phyloP scores from a whole-genome alignment of 2,888 invertebrate species.

The Drosophila quasianomalipes region DNA sequence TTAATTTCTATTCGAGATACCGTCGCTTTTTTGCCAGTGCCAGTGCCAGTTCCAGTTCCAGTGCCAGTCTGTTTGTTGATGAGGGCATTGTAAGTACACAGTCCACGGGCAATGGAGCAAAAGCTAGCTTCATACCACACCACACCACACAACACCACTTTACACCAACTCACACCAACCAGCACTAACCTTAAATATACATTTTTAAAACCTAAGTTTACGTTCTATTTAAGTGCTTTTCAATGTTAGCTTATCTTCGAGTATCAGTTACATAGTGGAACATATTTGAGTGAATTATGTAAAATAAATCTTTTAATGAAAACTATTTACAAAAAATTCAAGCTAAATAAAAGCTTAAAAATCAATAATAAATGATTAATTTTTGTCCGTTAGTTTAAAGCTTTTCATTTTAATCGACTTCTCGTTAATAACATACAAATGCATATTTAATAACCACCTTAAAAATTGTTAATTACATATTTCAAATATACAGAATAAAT shows the following conservation, averaged over 20 bases:
- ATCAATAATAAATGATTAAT: not conserved
- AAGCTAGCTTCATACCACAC: not conserved
- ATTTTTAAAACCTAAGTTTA: not conserved
- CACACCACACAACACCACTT: not conserved
- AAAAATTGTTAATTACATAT: not conserved
- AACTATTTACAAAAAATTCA: not conserved
- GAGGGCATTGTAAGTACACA: conserved; percentile 66
- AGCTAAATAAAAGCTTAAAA: not conserved
- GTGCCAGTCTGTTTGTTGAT: conserved; percentile 58
- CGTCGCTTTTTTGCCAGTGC: conserved; percentile 19
- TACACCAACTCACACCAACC: not conserved
- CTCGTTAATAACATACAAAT: not conserved
- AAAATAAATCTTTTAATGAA: not conserved
- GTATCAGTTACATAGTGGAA: not conserved
- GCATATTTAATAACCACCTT: not conserved
- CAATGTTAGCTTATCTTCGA: not conserved
- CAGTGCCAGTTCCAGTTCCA: conserved; percentile 5
- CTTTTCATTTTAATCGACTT: not conserved
- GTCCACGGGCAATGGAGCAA: conserved; percentile 21
- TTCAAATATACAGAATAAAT: not conserved
- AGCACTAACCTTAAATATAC: not conserved
- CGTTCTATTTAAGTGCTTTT: not conserved
- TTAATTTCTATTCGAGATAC: conserved; percentile 61
- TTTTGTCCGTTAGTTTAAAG: not conserved
- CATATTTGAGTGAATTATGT: not conserved